Base-by-base conservation (phyloP, 2,113 vertebrate genomes). In the Tachysurus fulvidraco region DNA sequence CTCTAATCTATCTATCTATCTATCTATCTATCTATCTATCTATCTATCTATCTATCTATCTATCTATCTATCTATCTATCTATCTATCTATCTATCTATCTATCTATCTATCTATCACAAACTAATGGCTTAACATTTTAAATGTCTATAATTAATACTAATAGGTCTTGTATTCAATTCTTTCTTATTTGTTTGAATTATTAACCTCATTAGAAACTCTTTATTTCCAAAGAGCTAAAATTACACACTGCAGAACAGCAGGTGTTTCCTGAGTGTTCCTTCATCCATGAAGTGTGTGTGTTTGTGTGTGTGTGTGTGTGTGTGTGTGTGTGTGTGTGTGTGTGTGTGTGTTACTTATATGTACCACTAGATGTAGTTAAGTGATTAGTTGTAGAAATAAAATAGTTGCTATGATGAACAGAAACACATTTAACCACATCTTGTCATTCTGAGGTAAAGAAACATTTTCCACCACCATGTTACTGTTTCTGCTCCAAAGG, bases 201-300 rank as follows among this genome's bases (percentile, higher is more conserved):
- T 19, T 71, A 5, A 0, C 4, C 23, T 52, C 46, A 16, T 54
- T 52, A 25, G 11, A 54, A 28, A 7, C 25, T 52, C 6, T 50
- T 80, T 9, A 80, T 80, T 80, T 80, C 21, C 54, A 59, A 59
- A 1, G 55, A 80, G 77, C 54, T 83, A 50, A 83, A 65, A 64
- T 28, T 83, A 67, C 23, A 17, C 50, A 57, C 30, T 65, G 60
- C 44, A 28, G 60, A 0, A 5, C 25, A 28, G 16, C 41, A 83
- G 81, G 25, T 83, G 81, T 83, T 65, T 83, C 81, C 81, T 83
- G 81, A 65, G 44, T 28, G 81, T 44, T 74, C 44, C 44, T 74
- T 3, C 36, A 41, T 71, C 67, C 67, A 41, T 41, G 67, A 41
- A 1, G 65, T 67, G 65, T 36, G 28, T 36, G 30, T 17, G 23